Base-by-base conservation (phyloP, 2,888 invertebrate species). In the Stenodera caucasica region DNA sequence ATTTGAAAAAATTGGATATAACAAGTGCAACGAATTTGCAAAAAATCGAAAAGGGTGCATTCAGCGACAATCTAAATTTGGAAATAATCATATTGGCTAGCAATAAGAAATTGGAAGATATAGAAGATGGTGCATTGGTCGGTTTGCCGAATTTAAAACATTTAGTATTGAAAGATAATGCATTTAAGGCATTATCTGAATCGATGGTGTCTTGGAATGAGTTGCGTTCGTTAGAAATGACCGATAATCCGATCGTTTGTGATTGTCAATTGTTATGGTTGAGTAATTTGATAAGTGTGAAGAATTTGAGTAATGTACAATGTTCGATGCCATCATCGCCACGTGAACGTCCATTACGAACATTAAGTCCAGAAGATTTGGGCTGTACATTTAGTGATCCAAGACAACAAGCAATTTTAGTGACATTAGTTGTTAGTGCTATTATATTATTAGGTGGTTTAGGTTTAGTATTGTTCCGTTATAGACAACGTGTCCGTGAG, bases 201-300 rank as follows among this genome's bases (percentile, higher is more conserved):
- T 87, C 89, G 0, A 85, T 92, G 53, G 89, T 92, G 37, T 87
- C 91, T 23, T 94, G 92, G 85, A 88, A 86, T 67, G 92, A 92
- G 73, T 80, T 94, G 33, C 85, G 88, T 53, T 85, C 86, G 15
- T 78, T 94, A 15, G 93, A 93, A 74, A 82, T 94, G 35, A 89
- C 90, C 2, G 92, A 93, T 73, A 94, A 94, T 75, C 92, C 92
- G 0, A 83, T 94, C 54, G 83, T 86, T 61, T 94, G 94, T 77
- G 90, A 90, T 74, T 94, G 94, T 74, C 87, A 88, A 63, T 79
- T 94, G 30, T 80, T 91, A 60, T 94, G 94, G 94, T 82, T 94
- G 35, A 85, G 89, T 55, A 89, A 90, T 69, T 81, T 92, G 40
- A 82, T 91, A 32, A 83, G 84, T n/a, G 84, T 86, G 9, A 84